phyloP scores from a whole-genome alignment of 2,888 invertebrate species.

The Phortica magna region DNA sequence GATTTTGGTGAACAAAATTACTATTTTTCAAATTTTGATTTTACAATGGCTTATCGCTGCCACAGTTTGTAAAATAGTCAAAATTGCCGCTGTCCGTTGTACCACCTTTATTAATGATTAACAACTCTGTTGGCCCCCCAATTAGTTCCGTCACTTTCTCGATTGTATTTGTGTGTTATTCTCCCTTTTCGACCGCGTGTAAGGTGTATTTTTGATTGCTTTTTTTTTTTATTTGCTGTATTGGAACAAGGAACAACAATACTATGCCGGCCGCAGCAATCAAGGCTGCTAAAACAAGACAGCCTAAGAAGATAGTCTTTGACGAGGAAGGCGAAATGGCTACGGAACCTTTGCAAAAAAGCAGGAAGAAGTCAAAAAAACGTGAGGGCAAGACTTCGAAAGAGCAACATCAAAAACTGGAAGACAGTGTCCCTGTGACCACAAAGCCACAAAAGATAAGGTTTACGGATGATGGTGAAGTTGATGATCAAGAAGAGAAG shows the following conservation, averaged over 20 bases:
- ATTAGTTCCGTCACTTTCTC: too few species aligned
- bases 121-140: too few species aligned
- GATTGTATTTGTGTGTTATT: too few species aligned
- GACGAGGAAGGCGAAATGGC: slow-evolving; percentile 64
- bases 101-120: too few species aligned
- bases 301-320: slow-evolving; percentile 74
- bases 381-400: slow-evolving; percentile 19
- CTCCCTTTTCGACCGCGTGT: too few species aligned
- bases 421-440: slow-evolving; percentile 43
- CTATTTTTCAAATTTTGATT: too few species aligned
- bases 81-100: too few species aligned
- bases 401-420: slow-evolving; percentile 32
- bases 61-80: not conserved
- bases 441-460: slow-evolving; percentile 60
- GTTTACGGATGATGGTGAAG: slow-evolving; percentile 52
- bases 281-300: slow-evolving; percentile 50
- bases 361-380: slow-evolving; percentile 45
- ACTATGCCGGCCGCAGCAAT: slow-evolving; percentile 63
- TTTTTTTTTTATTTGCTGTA: too few species aligned
- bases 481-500: slow-evolving; percentile 38
- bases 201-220: too few species aligned
- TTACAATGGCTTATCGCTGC: too few species aligned
- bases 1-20: too few species aligned
- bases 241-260: slow-evolving; percentile 35
- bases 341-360: slow-evolving; percentile 45